Evolutionary conservation across 2,888 invertebrate genomes (phyloP), one percentile per base, ranked within the genome.

Genomic region (Machimus atricapillus): DNA sequence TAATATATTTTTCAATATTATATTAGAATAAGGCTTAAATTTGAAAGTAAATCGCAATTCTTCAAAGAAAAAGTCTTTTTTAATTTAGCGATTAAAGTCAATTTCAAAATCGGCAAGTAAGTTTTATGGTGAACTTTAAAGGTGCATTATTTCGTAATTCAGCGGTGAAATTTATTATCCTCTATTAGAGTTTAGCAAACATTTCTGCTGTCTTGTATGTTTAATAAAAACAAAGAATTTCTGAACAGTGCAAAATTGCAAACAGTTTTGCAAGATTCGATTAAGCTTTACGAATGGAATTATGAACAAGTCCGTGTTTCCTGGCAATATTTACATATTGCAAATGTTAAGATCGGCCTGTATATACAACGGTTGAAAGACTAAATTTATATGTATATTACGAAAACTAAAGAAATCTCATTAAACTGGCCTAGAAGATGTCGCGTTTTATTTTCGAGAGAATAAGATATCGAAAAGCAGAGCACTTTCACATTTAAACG

Each of bases 391-490:
- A 77, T 31, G 2, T 8, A n/a, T n/a, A 76, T 46, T 46, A 46
- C 14, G 2, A 46, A 46, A 46, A n/a, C 6, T 34, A 27, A 66
- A 66, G 27, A 27, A 23, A 66, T 9, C 23, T 14, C 23, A 16
- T 23, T 19, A 23, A 9, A 2, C 19, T 19, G 66, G 34, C 76
- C 76, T n/a, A n/a, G 37, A 81, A 46, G 27, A 9, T 27, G 6
- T 52, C 9, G 23, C n/a, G 1, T 23, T 81, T 81, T 46, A 6
- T 46, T 81, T 14, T 27, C 58, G 12, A 19, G 5, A 58, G 31
- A 66, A 82, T 52, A 82, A n/a, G 23, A 82, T 58, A 82, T 82
- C 66, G 82, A 82, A 82, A 82, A 82, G 82, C 82, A 82, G 82
- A 82, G 82, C 82, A 37, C 52, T 46, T 76, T 52, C 78, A 76